Base-by-base conservation (phyloP, 1,140 invertebrate genomes). In the Leptopilina clavipes region DNA sequence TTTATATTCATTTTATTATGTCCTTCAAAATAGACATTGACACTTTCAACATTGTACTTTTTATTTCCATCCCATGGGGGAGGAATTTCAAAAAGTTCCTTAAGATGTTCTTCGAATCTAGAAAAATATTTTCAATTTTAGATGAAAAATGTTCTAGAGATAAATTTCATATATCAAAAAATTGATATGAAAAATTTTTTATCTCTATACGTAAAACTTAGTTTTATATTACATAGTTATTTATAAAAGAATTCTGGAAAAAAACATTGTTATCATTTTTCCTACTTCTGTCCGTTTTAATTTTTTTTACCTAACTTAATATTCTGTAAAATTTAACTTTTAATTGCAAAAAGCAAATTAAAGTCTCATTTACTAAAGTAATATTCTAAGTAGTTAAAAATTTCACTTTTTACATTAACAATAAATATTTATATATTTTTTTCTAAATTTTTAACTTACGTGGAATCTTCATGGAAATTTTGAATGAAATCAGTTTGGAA, bases 21-120 rank as follows among this genome's bases (percentile, higher is more conserved):
- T 81, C 95, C 93, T 90, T 97, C 96, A 89, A 94, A 97, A 87
- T 96, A 98, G 17, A 98, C 91, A 89, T 94, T 93, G 44, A 98
- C 85, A 65, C 90, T 93, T 7, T 92, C 89, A 9, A 91, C 79
- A 59, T 84, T 93, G 86, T 98, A 98, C 82, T 93, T 93, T 56
- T 91, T 89, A 0, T 94, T 89, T 71, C 79, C 84, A 89, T 98
- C 97, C 95, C 96, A 98, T 6, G 92, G 91, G 22, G 94, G 91
- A 73, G 91, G 89, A 25, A 93, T 93, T 37, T 91, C 91, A 88
- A 98, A 97, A 76, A 98, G 89, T 83, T 93, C 91, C 70, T 92
- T 87, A 0, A 97, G 86, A 83, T 96, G 96, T 75, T 94, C 93
- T 71, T 88, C 83, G 81, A 98, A 93, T 22, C 94, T 95, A 76